Conservation (phyloP, 2,888 invertebrate species). For the Drosophila peninsularis region DNA sequence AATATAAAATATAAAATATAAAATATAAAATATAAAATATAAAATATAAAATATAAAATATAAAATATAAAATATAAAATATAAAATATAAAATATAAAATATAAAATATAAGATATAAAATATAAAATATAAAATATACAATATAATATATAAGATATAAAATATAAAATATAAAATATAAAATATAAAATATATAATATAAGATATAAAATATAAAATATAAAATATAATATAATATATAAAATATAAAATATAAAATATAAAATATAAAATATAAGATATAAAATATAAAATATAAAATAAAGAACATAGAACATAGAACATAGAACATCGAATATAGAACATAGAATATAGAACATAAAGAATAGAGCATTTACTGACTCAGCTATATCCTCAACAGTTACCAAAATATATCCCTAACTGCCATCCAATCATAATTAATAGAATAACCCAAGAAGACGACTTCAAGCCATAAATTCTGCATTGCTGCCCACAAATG, state of each 20-base stretch:
- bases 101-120: neutral
- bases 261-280: too few species aligned
- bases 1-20: neutral
- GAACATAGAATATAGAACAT: too few species aligned
- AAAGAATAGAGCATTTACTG: too few species aligned
- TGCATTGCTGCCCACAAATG: slow-evolving; percentile 37
- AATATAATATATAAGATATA: neutral
- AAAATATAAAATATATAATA: neutral
- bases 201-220: too few species aligned
- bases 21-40: neutral
- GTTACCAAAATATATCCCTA: neutral
- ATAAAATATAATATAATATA: neutral
- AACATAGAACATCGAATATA: too few species aligned
- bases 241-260: neutral
- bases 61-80: neutral
- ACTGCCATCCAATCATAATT: neutral
- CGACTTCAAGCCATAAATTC: slow-evolving; percentile 38
- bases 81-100: neutral
- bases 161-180: neutral
- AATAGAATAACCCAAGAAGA: slow-evolving; percentile 1
- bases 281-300: neutral
- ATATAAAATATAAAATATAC: neutral
- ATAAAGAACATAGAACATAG: neutral
- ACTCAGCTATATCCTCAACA: neutral
- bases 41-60: neutral